These are phyloP conservation scores for Neodiprion pinetum DNA, from an alignment of 1,140 invertebrate species.

Conservation along the genomic window DNA sequence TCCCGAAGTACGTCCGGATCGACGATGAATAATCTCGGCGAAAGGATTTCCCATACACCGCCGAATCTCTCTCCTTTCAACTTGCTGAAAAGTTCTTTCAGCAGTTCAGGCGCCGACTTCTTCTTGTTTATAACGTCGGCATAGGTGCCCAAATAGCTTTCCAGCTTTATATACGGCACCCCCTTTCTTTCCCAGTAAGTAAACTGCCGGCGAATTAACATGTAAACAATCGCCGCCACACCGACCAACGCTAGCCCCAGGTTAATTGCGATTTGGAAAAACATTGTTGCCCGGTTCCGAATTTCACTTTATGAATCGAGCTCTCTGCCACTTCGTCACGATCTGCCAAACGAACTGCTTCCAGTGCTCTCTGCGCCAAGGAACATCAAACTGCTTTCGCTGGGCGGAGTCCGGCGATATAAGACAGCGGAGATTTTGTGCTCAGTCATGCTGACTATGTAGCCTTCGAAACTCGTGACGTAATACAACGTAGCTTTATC, in stretches of 20 bases:
- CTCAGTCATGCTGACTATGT: too few relatives aligned
- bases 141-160: conserved; percentile 12
- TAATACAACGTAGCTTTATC: too few relatives aligned
- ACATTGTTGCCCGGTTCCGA: too few relatives aligned
- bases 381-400: too few relatives aligned
- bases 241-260: neutral
- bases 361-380: too few relatives aligned
- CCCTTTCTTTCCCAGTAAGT: neutral
- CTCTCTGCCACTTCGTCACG: too few relatives aligned
- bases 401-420: too few relatives aligned
- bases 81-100: conserved; percentile 50
- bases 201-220: neutral
- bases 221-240: neutral
- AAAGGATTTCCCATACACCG: conserved; percentile 58
- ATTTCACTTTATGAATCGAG: too few relatives aligned
- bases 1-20: conserved; percentile 64
- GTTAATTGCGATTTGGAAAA: too few relatives aligned
- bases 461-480: too few relatives aligned
- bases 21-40: conserved; percentile 57
- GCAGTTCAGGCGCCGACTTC: conserved; percentile 52
- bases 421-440: too few relatives aligned
- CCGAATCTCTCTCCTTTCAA: conserved; percentile 49
- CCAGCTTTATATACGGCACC: conserved; percentile 11
- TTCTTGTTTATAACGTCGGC: conserved; percentile 25
- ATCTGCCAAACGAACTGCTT: too few relatives aligned